Conservation (phyloP, 1,140 invertebrate species). For the Aporrectodea caliginosa region DNA sequence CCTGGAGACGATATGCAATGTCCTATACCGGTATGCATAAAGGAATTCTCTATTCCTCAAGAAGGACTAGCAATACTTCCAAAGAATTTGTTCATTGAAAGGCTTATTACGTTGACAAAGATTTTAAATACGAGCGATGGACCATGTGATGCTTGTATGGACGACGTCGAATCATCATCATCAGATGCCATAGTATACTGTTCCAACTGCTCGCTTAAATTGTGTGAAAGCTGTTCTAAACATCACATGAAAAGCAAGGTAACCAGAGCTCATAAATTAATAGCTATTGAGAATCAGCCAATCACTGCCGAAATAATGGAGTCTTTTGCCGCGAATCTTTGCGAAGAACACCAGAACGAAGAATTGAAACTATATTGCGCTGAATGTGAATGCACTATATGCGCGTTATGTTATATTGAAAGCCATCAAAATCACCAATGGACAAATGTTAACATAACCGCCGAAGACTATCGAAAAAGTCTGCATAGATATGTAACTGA, state of each 20-base stretch:
- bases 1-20: not conserved
- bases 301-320: not conserved
- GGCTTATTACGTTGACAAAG: not conserved
- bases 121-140: not conserved
- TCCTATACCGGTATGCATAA: not conserved
- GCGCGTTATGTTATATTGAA: not conserved
- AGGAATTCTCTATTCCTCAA: not conserved
- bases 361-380: not conserved
- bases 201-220: not conserved
- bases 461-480: too few species aligned
- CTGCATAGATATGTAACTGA: too few species aligned
- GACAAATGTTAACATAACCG: not conserved
- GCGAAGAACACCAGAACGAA: not conserved
- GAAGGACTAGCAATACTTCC: not conserved
- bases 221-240: not conserved
- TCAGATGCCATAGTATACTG: not conserved
- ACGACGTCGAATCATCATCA: not conserved
- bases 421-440: not conserved
- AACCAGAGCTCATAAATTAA: not conserved
- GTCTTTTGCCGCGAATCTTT: not conserved
- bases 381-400: not conserved
- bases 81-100: not conserved
- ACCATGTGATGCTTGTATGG: not conserved
- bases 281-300: not conserved
- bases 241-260: not conserved